phyloP scores from a whole-genome alignment of 2,888 invertebrate species.

The Diarsia rubi region DNA sequence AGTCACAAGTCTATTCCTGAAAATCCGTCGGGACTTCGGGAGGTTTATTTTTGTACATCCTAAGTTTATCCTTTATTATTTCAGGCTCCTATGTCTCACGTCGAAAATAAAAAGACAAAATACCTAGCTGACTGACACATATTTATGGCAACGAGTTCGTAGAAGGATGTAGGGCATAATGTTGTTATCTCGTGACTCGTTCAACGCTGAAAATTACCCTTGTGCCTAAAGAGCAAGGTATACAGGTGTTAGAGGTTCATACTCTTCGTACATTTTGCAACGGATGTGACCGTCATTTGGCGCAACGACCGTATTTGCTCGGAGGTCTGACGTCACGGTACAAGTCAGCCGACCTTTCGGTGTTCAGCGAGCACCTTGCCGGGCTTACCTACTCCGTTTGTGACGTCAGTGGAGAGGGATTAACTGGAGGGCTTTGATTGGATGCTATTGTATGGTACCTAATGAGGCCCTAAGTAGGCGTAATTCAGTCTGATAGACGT shows the following conservation, averaged over 20 bases:
- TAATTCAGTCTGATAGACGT: constrained; percentile 21
- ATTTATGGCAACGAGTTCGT: constrained; percentile 21
- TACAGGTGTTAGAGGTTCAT: constrained; percentile 50
- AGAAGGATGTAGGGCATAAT: constrained; percentile 36
- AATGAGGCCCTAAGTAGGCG: constrained; percentile 17
- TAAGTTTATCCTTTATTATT: constrained; percentile 6
- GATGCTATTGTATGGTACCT: constrained; percentile 40
- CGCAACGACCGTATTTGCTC: constrained; percentile 66
- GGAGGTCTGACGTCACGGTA: constrained; percentile 65
- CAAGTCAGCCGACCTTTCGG: constrained; percentile 66
- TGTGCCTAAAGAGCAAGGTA: constrained; percentile 30
- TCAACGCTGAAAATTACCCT: constrained; percentile 40
- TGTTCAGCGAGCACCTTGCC: constrained; percentile 60
- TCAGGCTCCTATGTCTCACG: constrained; percentile 8
- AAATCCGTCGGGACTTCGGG: constrained; percentile 2
- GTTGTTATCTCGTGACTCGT: constrained; percentile 46
- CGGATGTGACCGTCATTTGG: constrained; percentile 71
- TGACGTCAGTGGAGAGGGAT: constrained; percentile 59
- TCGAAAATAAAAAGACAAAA: constrained; percentile 26
- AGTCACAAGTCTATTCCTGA: constrained; percentile 12
- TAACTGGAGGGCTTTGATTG: constrained; percentile 52
- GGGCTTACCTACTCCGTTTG: constrained; percentile 48
- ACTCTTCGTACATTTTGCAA: constrained; percentile 63
- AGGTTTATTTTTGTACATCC: constrained; percentile 37
- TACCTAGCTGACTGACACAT: constrained; percentile 14